Percentiles rank a stretch among this genome's conserved stretches.
phyloP scores from a whole-genome alignment of 2,888 invertebrate genomes.

The Polymixis lichenea region DNA sequence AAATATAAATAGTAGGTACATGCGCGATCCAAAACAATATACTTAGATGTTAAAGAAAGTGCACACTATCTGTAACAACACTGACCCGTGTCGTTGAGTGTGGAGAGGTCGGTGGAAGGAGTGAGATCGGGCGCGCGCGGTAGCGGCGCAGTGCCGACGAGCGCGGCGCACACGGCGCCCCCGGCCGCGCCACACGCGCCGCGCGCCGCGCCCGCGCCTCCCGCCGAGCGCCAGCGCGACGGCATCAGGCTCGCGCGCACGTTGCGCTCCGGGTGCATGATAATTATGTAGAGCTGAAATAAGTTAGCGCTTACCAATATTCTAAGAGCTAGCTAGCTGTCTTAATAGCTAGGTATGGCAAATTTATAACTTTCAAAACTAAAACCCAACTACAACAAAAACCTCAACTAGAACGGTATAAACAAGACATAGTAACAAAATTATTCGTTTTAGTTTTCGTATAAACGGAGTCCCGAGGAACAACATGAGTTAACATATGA shows the following conservation, averaged over 20 bases:
- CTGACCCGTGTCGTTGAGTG: constrained; percentile 76
- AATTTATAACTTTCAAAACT: background rate
- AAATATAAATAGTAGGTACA: background rate
- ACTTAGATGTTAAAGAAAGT: background rate
- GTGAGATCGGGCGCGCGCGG: constrained; percentile 76
- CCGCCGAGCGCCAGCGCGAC: constrained; percentile 76
- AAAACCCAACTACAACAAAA: background rate
- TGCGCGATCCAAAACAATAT: background rate
- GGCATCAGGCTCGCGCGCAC: constrained; percentile 83
- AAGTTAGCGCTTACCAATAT: constrained; percentile 67
- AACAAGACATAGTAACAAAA: background rate
- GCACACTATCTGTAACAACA: background rate
- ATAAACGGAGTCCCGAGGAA: background rate
- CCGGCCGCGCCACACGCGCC: constrained; percentile 70
- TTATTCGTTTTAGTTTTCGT: background rate
- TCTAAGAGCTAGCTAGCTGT: background rate
- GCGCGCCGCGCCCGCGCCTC: constrained; percentile 57
- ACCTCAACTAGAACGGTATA: background rate
- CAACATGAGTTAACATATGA: no score
- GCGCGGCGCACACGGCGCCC: constrained; percentile 80
- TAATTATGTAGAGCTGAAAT: constrained; percentile 82
- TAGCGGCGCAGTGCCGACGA: constrained; percentile 73
- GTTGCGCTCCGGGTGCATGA: constrained; percentile 84
- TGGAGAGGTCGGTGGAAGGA: constrained; percentile 81
- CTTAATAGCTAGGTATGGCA: no score